Evolutionary conservation across 1,140 invertebrate species (phyloP).

Genomic region (Pinna nobilis): DNA sequence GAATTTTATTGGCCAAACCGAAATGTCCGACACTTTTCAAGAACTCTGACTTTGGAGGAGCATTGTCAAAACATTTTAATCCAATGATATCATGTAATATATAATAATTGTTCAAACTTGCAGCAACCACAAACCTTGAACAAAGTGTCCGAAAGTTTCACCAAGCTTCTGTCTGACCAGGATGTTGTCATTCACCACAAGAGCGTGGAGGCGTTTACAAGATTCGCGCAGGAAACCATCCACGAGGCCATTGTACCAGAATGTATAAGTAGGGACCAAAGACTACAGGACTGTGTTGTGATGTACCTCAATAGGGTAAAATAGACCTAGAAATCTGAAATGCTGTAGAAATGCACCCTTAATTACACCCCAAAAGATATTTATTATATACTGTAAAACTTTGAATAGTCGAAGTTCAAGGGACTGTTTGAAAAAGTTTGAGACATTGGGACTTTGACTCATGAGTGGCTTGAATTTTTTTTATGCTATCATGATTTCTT

Average conservation of each 20-base stretch:
- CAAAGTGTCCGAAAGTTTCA: conserved; percentile 45
- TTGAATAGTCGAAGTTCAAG: too few species aligned
- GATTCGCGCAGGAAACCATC: conserved; percentile 55
- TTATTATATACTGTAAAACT: too few species aligned
- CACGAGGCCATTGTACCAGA: conserved; percentile 57
- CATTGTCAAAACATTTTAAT: not conserved
- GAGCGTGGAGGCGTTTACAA: conserved; percentile 50
- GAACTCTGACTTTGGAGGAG: conserved; percentile 6
- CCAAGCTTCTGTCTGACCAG: conserved; percentile 30
- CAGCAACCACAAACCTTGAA: conserved; percentile 45
- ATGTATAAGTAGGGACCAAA: conserved; percentile 46
- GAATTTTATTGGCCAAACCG: conserved; percentile 37
- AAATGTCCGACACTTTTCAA: conserved; percentile 41
- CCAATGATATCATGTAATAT: not conserved
- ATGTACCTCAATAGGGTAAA: conserved; percentile 57
- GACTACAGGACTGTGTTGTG: conserved; percentile 50
- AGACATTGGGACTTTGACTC: too few species aligned
- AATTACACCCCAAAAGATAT: too few species aligned
- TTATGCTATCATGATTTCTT: too few species aligned
- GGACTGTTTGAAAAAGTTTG: too few species aligned
- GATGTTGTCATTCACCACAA: conserved; percentile 43
- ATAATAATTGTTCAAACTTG: not conserved
- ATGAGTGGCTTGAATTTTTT: too few species aligned
- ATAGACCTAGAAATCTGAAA: not conserved
- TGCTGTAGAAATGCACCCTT: too few species aligned